Percentiles rank a stretch among this genome's conserved stretches.
These are phyloP conservation scores for Miltochrista miniata DNA, from an alignment of 2,888 invertebrate species.

Conservation along the genomic window DNA sequence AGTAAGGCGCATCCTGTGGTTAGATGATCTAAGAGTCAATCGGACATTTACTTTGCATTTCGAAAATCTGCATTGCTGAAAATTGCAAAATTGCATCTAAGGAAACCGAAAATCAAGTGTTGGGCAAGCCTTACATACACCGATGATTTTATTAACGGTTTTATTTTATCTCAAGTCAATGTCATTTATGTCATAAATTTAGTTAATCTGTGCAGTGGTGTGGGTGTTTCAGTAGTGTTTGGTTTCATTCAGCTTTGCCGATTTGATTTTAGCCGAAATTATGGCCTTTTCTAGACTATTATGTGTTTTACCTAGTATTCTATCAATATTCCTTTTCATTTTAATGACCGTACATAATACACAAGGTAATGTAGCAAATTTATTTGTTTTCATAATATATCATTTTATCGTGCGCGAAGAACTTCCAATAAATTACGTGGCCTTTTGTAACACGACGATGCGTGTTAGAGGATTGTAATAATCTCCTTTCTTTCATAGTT, in stretches of 20 bases:
- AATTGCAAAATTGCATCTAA: no score
- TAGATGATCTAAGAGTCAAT: no score
- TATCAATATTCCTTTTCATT: conserved; percentile 37
- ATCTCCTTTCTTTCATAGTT: no score
- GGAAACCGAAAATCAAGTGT: no score
- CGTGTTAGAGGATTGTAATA: conserved; percentile 6
- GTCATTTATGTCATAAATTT: not conserved
- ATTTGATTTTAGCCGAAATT: conserved; percentile 7
- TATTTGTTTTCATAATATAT: not conserved
- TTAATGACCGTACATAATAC: conserved; percentile 33
- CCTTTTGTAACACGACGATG: conserved; percentile 64
- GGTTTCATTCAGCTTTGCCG: not conserved
- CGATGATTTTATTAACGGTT: not conserved
- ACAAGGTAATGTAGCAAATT: conserved; percentile 50
- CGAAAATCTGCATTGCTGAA: no score
- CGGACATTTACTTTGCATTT: no score
- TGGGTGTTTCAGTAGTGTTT: not conserved
- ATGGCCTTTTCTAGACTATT: conserved; percentile 48
- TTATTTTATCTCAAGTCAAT: not conserved
- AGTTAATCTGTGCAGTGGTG: not conserved
- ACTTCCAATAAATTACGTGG: conserved; percentile 70
- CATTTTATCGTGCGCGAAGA: conserved; percentile 1
- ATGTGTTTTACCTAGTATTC: conserved; percentile 27
- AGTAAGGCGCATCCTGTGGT: no score
- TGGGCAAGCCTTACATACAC: no score